A percentile compares a stretch with the other conserved stretches of the same genome.
Evolutionary conservation across 2,797 vertebrate species (phyloP).

Genomic region (Neosalanx taihuensis): DNA sequence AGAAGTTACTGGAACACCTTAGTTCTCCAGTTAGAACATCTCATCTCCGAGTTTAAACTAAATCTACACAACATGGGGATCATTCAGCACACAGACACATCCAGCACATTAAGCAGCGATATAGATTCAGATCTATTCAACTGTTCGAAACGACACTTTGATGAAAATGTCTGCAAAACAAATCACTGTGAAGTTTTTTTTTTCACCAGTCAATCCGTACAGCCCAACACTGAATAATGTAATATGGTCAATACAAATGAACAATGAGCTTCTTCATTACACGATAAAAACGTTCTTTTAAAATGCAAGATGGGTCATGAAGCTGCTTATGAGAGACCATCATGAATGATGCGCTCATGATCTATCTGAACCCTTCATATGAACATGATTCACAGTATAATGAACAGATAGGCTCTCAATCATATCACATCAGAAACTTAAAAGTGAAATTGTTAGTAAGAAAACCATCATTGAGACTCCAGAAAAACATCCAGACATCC

Average conservation of each 20-base stretch:
- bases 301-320: background rate
- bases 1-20: background rate
- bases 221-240: background rate
- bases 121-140: background rate
- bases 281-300: background rate
- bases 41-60: too few species aligned
- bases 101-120: too few species aligned
- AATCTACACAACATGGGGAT: too few species aligned
- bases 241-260: background rate
- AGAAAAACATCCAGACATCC: background rate
- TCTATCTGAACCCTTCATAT: too few species aligned
- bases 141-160: background rate
- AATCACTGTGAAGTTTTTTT: background rate
- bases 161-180: background rate
- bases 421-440: too few species aligned
- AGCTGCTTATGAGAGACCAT: too few species aligned
- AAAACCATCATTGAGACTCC: too few species aligned
- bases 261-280: background rate
- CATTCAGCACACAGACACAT: too few species aligned
- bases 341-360: too few species aligned
- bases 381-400: too few species aligned
- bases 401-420: background rate
- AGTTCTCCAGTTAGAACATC: background rate
- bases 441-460: too few species aligned
- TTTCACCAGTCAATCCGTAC: background rate